Evolutionary conservation across 1,140 invertebrate genomes (phyloP).

Genomic region (Artemia franciscana): DNA sequence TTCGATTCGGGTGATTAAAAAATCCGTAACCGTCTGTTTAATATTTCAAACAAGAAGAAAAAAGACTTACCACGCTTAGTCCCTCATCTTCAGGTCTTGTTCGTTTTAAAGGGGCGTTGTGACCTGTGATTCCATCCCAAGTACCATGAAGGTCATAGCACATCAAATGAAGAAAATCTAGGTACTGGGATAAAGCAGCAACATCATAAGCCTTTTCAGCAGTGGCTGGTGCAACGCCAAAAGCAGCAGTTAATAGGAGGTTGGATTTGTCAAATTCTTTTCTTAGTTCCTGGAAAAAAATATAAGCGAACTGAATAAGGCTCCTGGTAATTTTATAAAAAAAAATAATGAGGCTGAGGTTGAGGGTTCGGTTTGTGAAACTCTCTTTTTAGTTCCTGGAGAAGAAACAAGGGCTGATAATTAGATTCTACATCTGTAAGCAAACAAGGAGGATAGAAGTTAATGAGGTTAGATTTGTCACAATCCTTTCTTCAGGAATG

Average conservation of each 20-base stretch:
- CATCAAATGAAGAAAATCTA: conserved; percentile 71
- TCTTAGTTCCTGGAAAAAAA: conserved; percentile 29
- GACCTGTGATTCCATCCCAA: conserved; percentile 47
- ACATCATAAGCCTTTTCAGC: conserved; percentile 53
- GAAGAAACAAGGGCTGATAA: conserved; percentile 1
- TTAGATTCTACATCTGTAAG: no score
- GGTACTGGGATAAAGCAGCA: conserved; percentile 34
- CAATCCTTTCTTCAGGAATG: no score
- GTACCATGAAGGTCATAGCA: conserved; percentile 69
- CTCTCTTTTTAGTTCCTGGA: conserved; percentile 7
- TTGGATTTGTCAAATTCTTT: conserved; percentile 30
- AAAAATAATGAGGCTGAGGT: no score
- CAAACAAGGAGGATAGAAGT: no score
- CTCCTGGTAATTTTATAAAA: no score
- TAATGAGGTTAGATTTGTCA: no score
- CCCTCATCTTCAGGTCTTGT: conserved; percentile 23
- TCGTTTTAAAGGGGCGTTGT: conserved; percentile 34
- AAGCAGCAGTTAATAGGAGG: conserved; percentile 44
- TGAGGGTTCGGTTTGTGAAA: conserved; percentile 6
- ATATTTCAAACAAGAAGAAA: not conserved
- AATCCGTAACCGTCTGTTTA: not conserved
- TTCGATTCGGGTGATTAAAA: conserved; percentile 4
- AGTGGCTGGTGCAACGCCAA: conserved; percentile 40
- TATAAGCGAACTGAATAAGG: no score
- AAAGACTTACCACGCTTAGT: conserved; percentile 33